Base-by-base conservation (phyloP, 2,888 invertebrate species). In the Apodemia duryi region DNA sequence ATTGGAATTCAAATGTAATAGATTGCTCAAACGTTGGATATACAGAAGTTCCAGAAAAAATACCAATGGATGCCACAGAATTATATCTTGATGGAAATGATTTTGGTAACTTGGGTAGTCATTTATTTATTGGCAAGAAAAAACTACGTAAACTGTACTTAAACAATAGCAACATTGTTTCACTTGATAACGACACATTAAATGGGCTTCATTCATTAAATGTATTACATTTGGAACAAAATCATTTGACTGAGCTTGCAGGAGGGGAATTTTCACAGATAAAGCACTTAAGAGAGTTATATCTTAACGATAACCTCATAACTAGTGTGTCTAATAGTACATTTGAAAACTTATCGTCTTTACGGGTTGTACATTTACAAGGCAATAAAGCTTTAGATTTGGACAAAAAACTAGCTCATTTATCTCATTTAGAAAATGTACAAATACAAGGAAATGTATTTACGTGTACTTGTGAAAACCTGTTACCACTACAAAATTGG, bases 1-100 rank as follows among this genome's bases (percentile, higher is more conserved):
- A 95, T 73, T 97, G 96, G 96, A 94, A 94, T 69, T 95, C 95
- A 69, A 97, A 97, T 86, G 95, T 96, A 38, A 96, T 97, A 63
- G 96, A 96, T 82, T 97, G 96, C 79, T 95, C 95, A 68, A 95
- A 94, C 79, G 94, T 94, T 49, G 95, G 94, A 52, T 95, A 95
- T 78, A 94, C 93, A 66, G 92, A 92, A 74, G 93, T 97, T 64
- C 96, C 96, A 2, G 94, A 95, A 68, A 94, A 95, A 77, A 95
- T 97, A 74, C 97, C 97, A 1, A 97, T 97, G 96, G 96, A 97
- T 82, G 96, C 97, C 41, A 97, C 97, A 52, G 96, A 97, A 85
- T 94, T 97, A 66, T 96, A 96, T 83, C 93, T 97, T 67, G 97
- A 97, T 81, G 97, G 96, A 21, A 96, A 97, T 82, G 93, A 95